Conservation (phyloP, 2,797 vertebrate species). For the Phrynocephalus vlangalii region DNA sequence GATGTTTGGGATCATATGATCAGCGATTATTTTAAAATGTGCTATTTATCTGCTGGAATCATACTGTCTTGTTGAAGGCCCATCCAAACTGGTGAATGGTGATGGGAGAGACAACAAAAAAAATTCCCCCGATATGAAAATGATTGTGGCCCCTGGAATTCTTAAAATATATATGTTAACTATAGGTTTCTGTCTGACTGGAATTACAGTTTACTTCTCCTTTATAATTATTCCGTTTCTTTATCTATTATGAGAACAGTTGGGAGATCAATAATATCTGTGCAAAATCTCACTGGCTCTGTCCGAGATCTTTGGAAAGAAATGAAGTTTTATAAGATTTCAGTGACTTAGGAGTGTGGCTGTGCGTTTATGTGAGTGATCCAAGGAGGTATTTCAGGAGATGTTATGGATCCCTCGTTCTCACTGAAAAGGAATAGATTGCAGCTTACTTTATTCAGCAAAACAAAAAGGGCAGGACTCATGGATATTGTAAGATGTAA, state of each 20-base stretch:
- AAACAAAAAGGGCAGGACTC: background rate
- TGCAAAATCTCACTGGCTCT: too few species aligned
- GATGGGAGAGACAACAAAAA: background rate
- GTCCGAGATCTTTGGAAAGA: too few species aligned
- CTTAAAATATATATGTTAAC: background rate
- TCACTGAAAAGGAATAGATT: background rate
- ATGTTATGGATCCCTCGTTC: background rate
- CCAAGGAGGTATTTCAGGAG: background rate
- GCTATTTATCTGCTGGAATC: background rate
- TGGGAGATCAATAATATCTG: too few species aligned
- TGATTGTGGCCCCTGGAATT: background rate
- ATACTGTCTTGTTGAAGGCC: background rate
- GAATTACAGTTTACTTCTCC: background rate
- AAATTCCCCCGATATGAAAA: background rate
- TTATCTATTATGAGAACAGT: background rate
- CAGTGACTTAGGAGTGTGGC: background rate
- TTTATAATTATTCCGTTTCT: background rate
- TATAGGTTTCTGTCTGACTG: background rate
- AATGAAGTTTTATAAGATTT: background rate
- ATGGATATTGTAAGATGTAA: background rate
- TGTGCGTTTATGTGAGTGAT: background rate
- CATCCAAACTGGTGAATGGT: background rate
- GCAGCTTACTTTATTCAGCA: constrained; percentile 6
- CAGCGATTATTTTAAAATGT: background rate
- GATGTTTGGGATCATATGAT: background rate